phyloP scores from a whole-genome alignment of 2,888 invertebrate species.

The Augochlorella aurata region DNA sequence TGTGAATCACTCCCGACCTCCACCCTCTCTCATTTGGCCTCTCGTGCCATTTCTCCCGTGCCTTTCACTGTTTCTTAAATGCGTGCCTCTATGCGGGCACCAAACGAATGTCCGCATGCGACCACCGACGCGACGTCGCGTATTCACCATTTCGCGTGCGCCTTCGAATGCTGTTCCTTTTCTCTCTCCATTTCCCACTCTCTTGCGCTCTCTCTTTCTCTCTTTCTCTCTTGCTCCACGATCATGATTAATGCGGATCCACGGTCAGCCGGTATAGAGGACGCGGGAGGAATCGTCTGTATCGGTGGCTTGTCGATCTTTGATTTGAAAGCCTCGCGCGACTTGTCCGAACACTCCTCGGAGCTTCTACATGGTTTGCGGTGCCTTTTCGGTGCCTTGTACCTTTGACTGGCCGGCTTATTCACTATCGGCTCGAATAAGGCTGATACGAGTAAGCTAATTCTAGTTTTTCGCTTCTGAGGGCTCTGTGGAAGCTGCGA shows the following conservation, averaged over 20 bases:
- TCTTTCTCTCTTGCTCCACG: not conserved
- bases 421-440: not conserved
- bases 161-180: conserved; percentile 30
- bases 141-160: conserved; percentile 32
- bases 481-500: not conserved
- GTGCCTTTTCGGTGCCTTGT: conserved; percentile 21
- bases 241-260: conserved; percentile 62
- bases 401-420: not conserved
- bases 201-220: not conserved
- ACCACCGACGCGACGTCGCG: conserved; percentile 8
- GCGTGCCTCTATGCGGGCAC: conserved; percentile 20
- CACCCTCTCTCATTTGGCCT: conserved; percentile 15
- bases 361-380: conserved; percentile 30
- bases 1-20: conserved; percentile 55
- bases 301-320: conserved; percentile 34
- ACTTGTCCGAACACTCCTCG: conserved; percentile 36
- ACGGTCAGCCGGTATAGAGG: conserved; percentile 18
- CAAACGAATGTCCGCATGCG: conserved; percentile 31
- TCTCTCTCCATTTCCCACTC: not conserved
- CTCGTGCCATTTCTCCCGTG: conserved; percentile 44
- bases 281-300: conserved; percentile 32
- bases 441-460: not conserved
- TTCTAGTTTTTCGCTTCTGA: not conserved
- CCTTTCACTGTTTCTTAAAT: conserved; percentile 54
- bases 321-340: conserved; percentile 51